Conservation (phyloP, 2,797 vertebrate species). For the Pipistrellus pipistrellus region DNA sequence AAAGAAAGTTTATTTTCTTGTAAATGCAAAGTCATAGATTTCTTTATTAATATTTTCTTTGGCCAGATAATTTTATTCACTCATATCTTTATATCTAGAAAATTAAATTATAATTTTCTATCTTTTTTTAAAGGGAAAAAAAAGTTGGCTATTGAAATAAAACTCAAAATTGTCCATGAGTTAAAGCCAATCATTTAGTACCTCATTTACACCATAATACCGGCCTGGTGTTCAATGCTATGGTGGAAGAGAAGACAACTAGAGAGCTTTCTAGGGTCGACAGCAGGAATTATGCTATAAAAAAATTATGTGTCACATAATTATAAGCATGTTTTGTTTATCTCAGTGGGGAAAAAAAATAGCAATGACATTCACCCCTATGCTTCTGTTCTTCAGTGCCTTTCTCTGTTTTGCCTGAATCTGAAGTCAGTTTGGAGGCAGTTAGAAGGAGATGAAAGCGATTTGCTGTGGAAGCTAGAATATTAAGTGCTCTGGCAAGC, state of each 20-base stretch:
- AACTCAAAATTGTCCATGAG: conserved; percentile 38
- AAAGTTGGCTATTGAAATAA: conserved; percentile 47
- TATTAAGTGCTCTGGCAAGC: conserved; percentile 72
- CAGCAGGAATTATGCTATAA: conserved; percentile 28
- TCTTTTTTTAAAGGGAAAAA: conserved; percentile 32
- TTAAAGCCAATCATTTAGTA: conserved; percentile 37
- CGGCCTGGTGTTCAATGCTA: neutral
- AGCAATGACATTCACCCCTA: neutral
- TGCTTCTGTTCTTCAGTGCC: neutral
- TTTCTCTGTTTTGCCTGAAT: conserved; percentile 47
- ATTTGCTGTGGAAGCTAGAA: conserved; percentile 65
- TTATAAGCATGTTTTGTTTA: conserved; percentile 48
- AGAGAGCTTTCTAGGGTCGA: neutral
- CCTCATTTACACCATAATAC: neutral
- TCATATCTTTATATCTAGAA: conserved; percentile 49
- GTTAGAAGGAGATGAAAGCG: conserved; percentile 62
- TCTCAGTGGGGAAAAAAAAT: neutral
- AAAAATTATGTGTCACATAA: neutral
- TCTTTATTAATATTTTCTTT: conserved; percentile 61
- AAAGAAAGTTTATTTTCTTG: conserved; percentile 54
- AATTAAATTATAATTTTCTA: conserved; percentile 41
- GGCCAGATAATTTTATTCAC: conserved; percentile 49
- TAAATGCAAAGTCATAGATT: conserved; percentile 33
- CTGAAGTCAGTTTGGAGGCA: conserved; percentile 52
- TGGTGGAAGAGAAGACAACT: conserved; percentile 33